phyloP scores from a whole-genome alignment of 2,113 vertebrate species.

The Mellivora capensis region DNA sequence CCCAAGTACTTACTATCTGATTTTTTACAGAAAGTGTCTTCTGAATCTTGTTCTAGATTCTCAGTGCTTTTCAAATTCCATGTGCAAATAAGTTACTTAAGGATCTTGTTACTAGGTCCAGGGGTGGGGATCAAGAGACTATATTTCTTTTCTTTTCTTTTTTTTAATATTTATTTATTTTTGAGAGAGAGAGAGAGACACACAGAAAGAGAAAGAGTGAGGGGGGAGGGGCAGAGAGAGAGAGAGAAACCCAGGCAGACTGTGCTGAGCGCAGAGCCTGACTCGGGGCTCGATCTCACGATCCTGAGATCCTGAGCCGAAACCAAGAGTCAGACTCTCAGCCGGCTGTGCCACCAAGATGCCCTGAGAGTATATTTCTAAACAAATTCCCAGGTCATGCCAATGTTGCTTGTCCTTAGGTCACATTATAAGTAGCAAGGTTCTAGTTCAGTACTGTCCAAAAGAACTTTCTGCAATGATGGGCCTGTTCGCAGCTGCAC shows the following conservation, averaged over 20 bases:
- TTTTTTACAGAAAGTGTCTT: neutral
- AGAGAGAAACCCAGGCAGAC: neutral
- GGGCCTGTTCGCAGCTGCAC: fast-evolving
- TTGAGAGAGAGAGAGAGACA: neutral
- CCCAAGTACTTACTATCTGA: neutral
- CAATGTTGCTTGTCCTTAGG: neutral
- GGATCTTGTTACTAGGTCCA: neutral
- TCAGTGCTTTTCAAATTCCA: neutral
- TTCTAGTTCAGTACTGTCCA: neutral
- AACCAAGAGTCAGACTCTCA: neutral
- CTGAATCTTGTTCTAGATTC: neutral
- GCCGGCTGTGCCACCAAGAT: neutral
- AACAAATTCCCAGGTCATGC: neutral
- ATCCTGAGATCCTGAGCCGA: neutral
- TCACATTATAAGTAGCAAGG: fast-evolving
- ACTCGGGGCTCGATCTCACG: neutral
- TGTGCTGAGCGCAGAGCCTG: neutral
- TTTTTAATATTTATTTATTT: neutral
- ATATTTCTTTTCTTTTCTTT: neutral
- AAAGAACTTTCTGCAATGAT: neutral
- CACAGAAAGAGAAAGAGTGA: too few species aligned
- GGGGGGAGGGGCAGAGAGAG: neutral
- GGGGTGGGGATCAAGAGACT: fast-evolving
- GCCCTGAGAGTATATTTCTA: neutral
- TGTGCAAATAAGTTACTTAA: neutral